Base-by-base conservation (phyloP, 2,113 vertebrate species). In the Heteronetta atricapilla region DNA sequence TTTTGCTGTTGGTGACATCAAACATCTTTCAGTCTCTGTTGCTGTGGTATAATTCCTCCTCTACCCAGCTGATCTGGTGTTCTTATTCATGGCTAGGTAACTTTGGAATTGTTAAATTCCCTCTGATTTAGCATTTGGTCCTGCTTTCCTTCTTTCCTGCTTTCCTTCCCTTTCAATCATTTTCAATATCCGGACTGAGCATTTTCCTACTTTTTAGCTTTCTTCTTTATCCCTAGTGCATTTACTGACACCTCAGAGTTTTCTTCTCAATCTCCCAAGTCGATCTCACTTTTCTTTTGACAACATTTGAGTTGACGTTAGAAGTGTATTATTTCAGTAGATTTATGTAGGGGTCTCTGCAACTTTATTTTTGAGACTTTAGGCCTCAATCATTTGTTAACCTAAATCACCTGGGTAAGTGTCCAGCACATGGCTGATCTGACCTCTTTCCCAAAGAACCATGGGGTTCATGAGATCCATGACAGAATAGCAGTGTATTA, bases 1-100 rank as follows among this genome's bases (percentile, higher is more conserved):
- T 62, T 6, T 52, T 26, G 0, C 36, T 33, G 3, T 67, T 8
- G 7, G 23, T 79, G 36, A 82, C 53, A 87, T 72, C 56, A 79
- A 91, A 87, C 31, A 40, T 26, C 36, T 76, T 81, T 78, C 74
- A 75, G 40, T 40, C 50, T 78, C 66, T 84, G 23, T 33, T 86
- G 10, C 36, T 89, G 60, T 68, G 52, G 78, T 82, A 79, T 64
- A 74, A 89, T 75, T 93, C 84, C 46, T 88, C 11, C 34, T 66
- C 56, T 63, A 10, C 38, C 64, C 56, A 75, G 40, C 17, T 0
- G 0, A 63, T 72, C 66, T 78, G 59, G 59, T 67, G 46, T 68
- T 50, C 18, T 78, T 28, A 28, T 40, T 84, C 0, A 1, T 59
- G 31, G 33, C 31, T 74, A 33, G 36, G 55, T 62, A 63, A 75